Evolutionary conservation across 2,797 vertebrate genomes (phyloP), one percentile per base, ranked within the genome.

Genomic region (Danio tinwini): DNA sequence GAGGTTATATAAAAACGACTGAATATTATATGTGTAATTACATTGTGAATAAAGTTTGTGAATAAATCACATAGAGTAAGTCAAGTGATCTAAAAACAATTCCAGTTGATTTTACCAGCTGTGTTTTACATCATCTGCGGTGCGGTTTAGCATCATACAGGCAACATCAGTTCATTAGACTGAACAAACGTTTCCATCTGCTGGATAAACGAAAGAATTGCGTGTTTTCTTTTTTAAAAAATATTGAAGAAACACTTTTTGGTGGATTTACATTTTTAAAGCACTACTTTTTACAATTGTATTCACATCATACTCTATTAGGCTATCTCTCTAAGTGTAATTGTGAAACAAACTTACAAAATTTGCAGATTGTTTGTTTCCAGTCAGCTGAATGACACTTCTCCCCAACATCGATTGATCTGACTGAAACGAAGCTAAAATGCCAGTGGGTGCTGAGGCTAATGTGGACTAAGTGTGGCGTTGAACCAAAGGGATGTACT

Each of bases 21-120:
- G 44, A 44, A 71, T 17, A 55, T 67, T 11, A 37, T 14, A 56
- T 17, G 19, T 47, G 3, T 37, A 13, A 53, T 63, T 1, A 67
- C 67, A 17, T 45, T 44, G 40, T 67, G 16, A 76, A 56, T 76
- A 56, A 67, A 39, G 17, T 12, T 29, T 29, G 29, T 56, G 12
- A 55, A 21, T 37, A 42, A 58, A 58, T 16, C 0, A 29, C 39
- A 9, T 42, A 47, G n/a, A 52, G 21, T 63, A 37, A 8, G 9
- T 37, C 19, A 6, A 45, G 14, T n/a, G n/a, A 40, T 39, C 45
- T 55, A 45, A 17, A 21, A 75, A 75, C n/a, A 63, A 61, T 19
- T 50, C 0, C 74, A 63, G 29, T 52, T 52, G 5, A 52, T n/a
- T 45, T 39, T 6, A 39, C 21, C 21, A 37, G n/a, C 71, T 58